phyloP scores from a whole-genome alignment of 2,113 vertebrate genomes.

The Tetrao urogallus region DNA sequence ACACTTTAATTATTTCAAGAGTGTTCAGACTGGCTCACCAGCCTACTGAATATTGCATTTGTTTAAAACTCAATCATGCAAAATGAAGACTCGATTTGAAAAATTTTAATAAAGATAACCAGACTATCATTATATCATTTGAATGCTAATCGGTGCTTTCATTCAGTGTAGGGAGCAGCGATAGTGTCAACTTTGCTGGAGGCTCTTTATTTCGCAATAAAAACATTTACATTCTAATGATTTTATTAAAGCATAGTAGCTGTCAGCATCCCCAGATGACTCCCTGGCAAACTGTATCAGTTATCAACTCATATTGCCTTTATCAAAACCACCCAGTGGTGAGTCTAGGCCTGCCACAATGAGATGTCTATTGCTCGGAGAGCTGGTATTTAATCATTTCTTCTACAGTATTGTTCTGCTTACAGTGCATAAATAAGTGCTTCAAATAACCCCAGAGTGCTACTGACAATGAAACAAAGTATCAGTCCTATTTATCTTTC shows the following conservation, averaged over 20 bases:
- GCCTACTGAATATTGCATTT: conserved; percentile 98
- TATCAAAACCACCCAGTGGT: conserved; percentile 97
- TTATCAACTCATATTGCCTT: conserved; percentile 99
- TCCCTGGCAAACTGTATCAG: conserved; percentile 97
- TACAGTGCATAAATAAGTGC: conserved; percentile 99
- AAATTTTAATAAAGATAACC: conserved; percentile 99
- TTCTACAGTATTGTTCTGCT: conserved; percentile 97
- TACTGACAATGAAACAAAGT: conserved; percentile 97
- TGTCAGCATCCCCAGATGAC: conserved; percentile 93
- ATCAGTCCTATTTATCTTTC: conserved; percentile 94
- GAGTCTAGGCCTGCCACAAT: conserved; percentile 92
- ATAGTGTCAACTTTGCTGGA: conserved; percentile 96
- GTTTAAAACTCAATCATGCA: conserved; percentile 99
- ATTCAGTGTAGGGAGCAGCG: conserved; percentile 87
- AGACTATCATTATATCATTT: conserved; percentile 98
- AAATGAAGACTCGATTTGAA: conserved; percentile 99
- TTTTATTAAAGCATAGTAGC: conserved; percentile 99
- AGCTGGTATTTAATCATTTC: conserved; percentile 99
- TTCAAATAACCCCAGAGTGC: conserved; percentile 94
- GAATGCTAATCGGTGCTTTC: conserved; percentile 98
- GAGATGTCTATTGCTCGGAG: conserved; percentile 92
- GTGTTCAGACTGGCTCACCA: conserved; percentile 85
- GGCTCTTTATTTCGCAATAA: conserved; percentile 99
- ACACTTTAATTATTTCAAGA: conserved; percentile 98
- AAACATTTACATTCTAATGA: conserved; percentile 99